Percentiles rank a stretch among this genome's conserved stretches.
Conservation (phyloP, 2,888 invertebrate genomes). For the Hydrotaea diabolus region DNA sequence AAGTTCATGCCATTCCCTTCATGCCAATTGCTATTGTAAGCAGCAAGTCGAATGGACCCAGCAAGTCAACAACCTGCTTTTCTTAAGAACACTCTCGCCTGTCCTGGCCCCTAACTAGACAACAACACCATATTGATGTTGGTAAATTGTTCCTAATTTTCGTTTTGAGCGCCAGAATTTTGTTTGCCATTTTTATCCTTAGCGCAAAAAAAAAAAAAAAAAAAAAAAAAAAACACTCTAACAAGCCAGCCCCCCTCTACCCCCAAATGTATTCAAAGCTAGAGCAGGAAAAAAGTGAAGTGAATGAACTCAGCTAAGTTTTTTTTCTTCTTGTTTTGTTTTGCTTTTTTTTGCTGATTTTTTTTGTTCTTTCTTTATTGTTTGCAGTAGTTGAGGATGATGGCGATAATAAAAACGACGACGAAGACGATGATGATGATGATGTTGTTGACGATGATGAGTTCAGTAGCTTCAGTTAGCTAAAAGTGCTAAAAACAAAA, state of each 20-base stretch:
- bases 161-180: no score
- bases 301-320: slow-evolving; percentile 68
- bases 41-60: no score
- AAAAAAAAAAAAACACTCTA: no score
- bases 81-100: no score
- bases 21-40: no score
- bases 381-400: slow-evolving; percentile 31
- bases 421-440: not conserved
- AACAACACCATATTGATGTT: no score
- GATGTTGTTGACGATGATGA: slow-evolving; percentile 54
- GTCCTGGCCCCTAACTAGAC: no score
- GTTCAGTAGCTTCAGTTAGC: slow-evolving; percentile 63
- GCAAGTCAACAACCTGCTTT: no score
- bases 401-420: not conserved
- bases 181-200: slow-evolving; percentile 53
- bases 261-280: slow-evolving; percentile 40
- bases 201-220: no score
- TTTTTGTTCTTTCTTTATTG: slow-evolving; percentile 32
- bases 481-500: slow-evolving; percentile 39
- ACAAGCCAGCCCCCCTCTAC: slow-evolving; percentile 56
- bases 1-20: no score
- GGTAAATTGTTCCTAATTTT: no score
- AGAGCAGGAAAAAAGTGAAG: slow-evolving; percentile 60
- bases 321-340: slow-evolving; percentile 43
- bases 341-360: not conserved